A percentile compares a stretch with the other conserved stretches of the same genome.
These are phyloP conservation scores for Tethya wilhelma DNA, from an alignment of 37 sponge, comb jelly and placozoan species.

Conservation along the genomic window DNA sequence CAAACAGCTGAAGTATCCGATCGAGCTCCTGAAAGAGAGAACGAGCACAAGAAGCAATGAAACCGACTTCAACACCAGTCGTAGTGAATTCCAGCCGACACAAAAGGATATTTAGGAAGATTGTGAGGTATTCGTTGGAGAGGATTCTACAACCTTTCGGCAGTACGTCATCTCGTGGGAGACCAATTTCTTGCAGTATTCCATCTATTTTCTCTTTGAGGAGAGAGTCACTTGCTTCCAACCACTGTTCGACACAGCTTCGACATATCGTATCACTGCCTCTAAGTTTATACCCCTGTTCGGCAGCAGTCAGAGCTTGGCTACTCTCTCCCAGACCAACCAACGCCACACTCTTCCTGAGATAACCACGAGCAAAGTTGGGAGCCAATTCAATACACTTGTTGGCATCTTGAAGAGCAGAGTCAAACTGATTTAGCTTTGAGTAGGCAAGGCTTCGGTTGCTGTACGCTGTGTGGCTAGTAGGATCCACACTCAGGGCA, in stretches of 20 bases:
- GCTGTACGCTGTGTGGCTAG: slow-evolving; percentile 38
- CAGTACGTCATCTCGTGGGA: background rate
- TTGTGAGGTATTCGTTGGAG: slow-evolving; percentile 9
- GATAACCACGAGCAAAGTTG: slow-evolving; percentile 32
- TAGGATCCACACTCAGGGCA: slow-evolving; percentile 11
- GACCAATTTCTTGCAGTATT: slow-evolving; percentile 1
- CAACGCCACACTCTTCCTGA: slow-evolving; percentile 31
- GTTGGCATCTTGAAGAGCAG: slow-evolving; percentile 35
- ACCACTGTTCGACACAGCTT: slow-evolving; percentile 26
- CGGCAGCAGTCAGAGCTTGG: slow-evolving; percentile 29
- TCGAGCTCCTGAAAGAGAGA: slow-evolving; percentile 9
- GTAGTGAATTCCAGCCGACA: background rate
- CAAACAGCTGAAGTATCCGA: slow-evolving; percentile 27
- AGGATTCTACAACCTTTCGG: slow-evolving; percentile 20
- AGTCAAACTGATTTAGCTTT: slow-evolving; percentile 20
- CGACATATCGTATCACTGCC: slow-evolving; percentile 24
- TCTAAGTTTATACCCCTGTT: slow-evolving; percentile 39
- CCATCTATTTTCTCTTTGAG: background rate
- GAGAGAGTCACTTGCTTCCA: background rate
- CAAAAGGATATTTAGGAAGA: slow-evolving; percentile 5
- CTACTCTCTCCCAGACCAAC: background rate
- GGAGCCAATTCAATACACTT: slow-evolving; percentile 34
- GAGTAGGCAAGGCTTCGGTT: slow-evolving; percentile 45
- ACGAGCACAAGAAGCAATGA: background rate
- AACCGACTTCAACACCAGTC: background rate